Evolutionary conservation across 2,888 invertebrate species (phyloP).

Genomic region (Nasonia oneida): DNA sequence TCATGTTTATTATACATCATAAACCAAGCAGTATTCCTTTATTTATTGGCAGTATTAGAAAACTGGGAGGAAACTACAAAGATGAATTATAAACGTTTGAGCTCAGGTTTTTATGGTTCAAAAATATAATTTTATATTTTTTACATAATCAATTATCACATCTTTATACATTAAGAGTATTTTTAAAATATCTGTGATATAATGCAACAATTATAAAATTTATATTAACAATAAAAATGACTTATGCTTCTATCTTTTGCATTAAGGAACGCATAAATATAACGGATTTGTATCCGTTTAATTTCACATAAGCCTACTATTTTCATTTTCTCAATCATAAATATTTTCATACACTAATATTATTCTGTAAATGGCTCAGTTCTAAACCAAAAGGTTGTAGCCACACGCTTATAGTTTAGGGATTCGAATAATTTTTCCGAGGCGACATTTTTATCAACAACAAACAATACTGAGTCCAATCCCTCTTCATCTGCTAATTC

Average conservation of each 20-base stretch:
- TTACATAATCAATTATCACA: neutral
- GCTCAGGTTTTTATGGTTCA: neutral
- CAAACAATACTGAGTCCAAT: constrained; percentile 69
- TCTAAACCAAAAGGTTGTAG: constrained; percentile 3
- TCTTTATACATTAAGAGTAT: no score
- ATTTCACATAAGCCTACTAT: no score
- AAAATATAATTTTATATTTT: neutral
- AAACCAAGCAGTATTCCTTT: constrained; percentile 71
- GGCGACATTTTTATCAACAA: constrained; percentile 72
- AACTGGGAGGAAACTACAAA: constrained; percentile 66
- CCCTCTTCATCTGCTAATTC: constrained; percentile 73
- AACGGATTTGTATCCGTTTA: no score
- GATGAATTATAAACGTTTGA: constrained; percentile 71
- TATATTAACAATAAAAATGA: neutral
- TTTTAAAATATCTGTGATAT: no score
- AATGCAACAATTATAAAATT: no score
- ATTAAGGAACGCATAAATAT: no score
- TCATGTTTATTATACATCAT: constrained; percentile 75
- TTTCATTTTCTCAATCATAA: neutral
- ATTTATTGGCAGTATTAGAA: constrained; percentile 73
- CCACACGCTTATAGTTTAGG: neutral
- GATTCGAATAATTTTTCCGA: constrained; percentile 73
- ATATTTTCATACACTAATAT: neutral
- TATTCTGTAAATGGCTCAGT: neutral
- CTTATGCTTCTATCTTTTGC: neutral